A percentile compares a stretch with the other conserved stretches of the same genome.
Evolutionary conservation across 2,797 vertebrate genomes (phyloP).

Genomic region (Sebastes diaconus): DNA sequence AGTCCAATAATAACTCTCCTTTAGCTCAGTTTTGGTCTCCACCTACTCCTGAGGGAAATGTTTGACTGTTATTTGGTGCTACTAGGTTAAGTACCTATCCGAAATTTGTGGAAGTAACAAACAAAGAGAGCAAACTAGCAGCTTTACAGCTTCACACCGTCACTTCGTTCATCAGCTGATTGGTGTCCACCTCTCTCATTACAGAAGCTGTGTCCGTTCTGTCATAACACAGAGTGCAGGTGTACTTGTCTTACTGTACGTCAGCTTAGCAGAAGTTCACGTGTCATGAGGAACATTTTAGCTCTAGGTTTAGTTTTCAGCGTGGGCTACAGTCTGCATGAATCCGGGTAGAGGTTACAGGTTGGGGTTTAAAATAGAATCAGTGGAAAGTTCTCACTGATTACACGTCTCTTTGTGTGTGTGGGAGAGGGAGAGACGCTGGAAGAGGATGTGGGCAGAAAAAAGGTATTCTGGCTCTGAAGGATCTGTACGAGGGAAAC

Average conservation of each 20-base stretch:
- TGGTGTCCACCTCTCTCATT: neutral
- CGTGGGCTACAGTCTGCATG: neutral
- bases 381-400: neutral
- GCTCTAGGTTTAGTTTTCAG: neutral
- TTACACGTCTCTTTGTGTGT: neutral
- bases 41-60: neutral
- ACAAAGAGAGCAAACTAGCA: neutral
- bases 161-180: neutral
- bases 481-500: neutral
- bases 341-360: neutral
- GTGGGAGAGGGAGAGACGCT: neutral
- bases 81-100: neutral
- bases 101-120: neutral
- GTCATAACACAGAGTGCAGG: neutral
- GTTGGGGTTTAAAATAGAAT: neutral
- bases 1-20: neutral
- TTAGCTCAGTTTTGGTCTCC: neutral
- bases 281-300: neutral
- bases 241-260: neutral
- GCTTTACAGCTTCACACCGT: neutral
- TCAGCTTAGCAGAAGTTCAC: neutral
- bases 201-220: neutral
- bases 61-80: neutral
- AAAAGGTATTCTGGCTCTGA: neutral
- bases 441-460: neutral